Conservation (phyloP, 1,140 invertebrate genomes). For the Asbolus verrucosus region DNA sequence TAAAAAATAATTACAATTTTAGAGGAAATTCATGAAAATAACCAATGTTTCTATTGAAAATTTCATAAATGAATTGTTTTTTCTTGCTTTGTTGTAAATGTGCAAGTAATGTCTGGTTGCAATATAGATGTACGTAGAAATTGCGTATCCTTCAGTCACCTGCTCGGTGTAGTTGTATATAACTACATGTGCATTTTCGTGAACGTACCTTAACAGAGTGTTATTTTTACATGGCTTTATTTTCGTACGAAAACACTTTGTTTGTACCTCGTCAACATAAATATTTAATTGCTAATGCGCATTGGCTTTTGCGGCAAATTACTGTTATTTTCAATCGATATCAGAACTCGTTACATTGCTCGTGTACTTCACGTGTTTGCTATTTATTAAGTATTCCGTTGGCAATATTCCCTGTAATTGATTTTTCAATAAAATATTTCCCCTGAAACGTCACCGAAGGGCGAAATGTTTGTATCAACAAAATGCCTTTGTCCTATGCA, state of each 20-base stretch:
- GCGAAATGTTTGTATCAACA: constrained; percentile 52
- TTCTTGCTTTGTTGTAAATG: no score
- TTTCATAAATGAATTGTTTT: no score
- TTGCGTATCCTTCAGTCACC: constrained; percentile 15
- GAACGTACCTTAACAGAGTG: constrained; percentile 27
- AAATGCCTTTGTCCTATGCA: constrained; percentile 16
- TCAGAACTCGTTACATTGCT: constrained; percentile 48
- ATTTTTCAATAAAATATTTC: constrained; percentile 57
- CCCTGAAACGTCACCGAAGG: constrained; percentile 40
- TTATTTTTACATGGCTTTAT: constrained; percentile 43
- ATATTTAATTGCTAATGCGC: constrained; percentile 56
- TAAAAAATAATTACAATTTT: no score
- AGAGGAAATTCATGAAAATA: no score
- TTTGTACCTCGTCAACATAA: constrained; percentile 48
- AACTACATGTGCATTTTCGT: neutral
- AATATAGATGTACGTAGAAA: constrained; percentile 25
- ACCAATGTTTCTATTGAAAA: no score
- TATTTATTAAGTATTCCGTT: constrained; percentile 57
- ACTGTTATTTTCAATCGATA: constrained; percentile 57
- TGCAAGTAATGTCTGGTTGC: no score
- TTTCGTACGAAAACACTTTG: constrained; percentile 45
- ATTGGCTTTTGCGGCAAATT: constrained; percentile 55
- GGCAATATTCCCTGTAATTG: constrained; percentile 55
- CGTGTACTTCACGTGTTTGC: constrained; percentile 54
- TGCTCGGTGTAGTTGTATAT: neutral